Conservation (phyloP, 2,888 invertebrate species). For the Lucinisca nassula region DNA sequence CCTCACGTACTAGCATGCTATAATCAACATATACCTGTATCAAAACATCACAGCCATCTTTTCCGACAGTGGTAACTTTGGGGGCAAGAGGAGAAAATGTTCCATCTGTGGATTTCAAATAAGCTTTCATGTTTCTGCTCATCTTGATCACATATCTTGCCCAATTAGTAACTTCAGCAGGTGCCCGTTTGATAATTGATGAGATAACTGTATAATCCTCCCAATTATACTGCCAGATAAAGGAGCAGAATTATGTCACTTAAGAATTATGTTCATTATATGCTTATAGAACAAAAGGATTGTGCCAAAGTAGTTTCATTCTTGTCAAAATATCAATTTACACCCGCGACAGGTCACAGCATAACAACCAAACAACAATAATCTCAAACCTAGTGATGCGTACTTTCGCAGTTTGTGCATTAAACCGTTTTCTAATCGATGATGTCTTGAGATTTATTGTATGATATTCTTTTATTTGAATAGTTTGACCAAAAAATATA, state of each 20-base stretch:
- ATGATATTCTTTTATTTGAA: no score
- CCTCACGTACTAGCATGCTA: no score
- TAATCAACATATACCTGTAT: conserved; percentile 86
- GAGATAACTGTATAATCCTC: neutral
- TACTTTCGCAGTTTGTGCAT: neutral
- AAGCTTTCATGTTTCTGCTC: conserved; percentile 83
- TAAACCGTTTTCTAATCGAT: no score
- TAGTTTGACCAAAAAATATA: no score
- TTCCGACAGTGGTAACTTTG: conserved; percentile 87
- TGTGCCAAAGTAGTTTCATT: neutral
- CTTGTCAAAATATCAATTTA: conserved; percentile 59
- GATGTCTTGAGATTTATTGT: no score
- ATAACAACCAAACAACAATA: conserved; percentile 84
- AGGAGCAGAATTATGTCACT: neutral
- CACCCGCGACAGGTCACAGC: conserved; percentile 71
- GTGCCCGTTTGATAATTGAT: conserved; percentile 51
- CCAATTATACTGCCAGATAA: neutral
- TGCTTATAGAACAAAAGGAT: neutral
- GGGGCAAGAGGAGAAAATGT: conserved; percentile 84
- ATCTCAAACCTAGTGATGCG: conserved; percentile 80
- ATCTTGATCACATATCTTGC: conserved; percentile 47
- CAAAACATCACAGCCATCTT: conserved; percentile 87
- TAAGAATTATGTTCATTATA: neutral
- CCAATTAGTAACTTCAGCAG: conserved; percentile 59
- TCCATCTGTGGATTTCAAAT: conserved; percentile 84